These are phyloP conservation scores for Microchrysa polita DNA, from an alignment of 2,888 invertebrate species.

Conservation along the genomic window DNA sequence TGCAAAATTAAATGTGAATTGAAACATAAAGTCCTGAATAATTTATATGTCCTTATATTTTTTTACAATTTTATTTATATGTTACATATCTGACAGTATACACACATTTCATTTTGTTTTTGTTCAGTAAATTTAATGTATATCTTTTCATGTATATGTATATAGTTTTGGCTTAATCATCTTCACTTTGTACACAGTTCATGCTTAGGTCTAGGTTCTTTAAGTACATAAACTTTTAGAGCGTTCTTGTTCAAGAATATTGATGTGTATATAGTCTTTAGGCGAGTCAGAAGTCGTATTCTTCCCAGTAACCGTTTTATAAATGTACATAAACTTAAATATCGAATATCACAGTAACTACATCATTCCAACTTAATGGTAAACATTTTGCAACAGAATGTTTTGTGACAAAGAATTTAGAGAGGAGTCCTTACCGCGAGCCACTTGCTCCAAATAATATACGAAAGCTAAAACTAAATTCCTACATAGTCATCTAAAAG, in stretches of 20 bases:
- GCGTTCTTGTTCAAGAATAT: slow-evolving; percentile 16
- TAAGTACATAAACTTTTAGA: slow-evolving; percentile 12
- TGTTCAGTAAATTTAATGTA: background rate
- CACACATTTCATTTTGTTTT: too few species aligned
- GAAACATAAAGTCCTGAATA: too few species aligned
- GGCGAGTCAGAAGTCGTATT: slow-evolving; percentile 27
- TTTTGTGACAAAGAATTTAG: background rate
- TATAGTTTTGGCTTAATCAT: slow-evolving; percentile 26
- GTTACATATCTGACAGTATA: too few species aligned
- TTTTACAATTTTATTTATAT: too few species aligned
- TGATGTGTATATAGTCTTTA: slow-evolving; percentile 29
- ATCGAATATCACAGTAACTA: slow-evolving; percentile 50
- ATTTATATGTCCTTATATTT: too few species aligned
- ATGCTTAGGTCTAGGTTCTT: background rate
- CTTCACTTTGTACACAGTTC: slow-evolving; percentile 18
- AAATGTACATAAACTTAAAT: slow-evolving; percentile 46
- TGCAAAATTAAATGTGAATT: too few species aligned
- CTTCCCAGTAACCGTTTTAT: slow-evolving; percentile 6
- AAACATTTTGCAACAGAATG: slow-evolving; percentile 5
- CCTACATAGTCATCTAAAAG: slow-evolving; percentile 18
- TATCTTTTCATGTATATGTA: background rate
- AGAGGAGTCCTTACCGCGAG: background rate
- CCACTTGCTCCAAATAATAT: background rate
- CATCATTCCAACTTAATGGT: slow-evolving; percentile 22
- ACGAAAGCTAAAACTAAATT: background rate